Base-by-base conservation (phyloP, 2,888 invertebrate species). In the Hypomecis punctinalis region DNA sequence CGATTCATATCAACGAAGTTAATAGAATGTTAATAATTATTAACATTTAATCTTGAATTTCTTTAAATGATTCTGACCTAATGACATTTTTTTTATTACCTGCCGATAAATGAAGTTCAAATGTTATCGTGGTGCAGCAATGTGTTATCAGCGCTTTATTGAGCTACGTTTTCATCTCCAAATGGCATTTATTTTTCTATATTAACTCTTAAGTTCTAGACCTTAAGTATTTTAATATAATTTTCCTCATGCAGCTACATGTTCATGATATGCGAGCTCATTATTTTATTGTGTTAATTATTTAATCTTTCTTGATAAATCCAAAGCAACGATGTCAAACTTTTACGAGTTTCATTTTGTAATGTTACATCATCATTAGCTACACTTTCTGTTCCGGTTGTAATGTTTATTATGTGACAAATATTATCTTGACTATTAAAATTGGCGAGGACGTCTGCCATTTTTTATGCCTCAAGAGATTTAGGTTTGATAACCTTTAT, bases 121-220 rank as follows among this genome's bases (percentile, higher is more conserved):
- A 72, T 69, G 84, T 83, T 85, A 83, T 79, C 77, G 76, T 67
- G 80, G 79, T 79, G 77, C 76, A 79, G 76, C 77, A 82, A 78
- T 72, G 75, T 74, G 77, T 80, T 81, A 79, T 77, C 73, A 59
- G 70, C 68, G 73, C 71, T 76, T 74, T 75, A 75, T 66, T 69
- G 70, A 73, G 69, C 69, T 77, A 71, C 68, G 66, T 72, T 66
- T 72, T 72, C 62, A 59, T 64, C 75, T 78, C 72, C 67, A 75
- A 82, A 82, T 81, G 76, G 86, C 88, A 88, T 89, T 89, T 88
- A 88, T 86, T 82, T 78, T 83, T 82, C 78, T 75, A 74, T 71
- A 60, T 67, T 84, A 84, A 81, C 77, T 82, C 79, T 80, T 80
- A 81, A 78, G 70, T 48, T 59, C 66, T 69, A 69, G 66, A 45